These are phyloP conservation scores for Spongilla lacustris DNA, from an alignment of 37 sponge, comb jelly and placozoan genomes.

Conservation along the genomic window DNA sequence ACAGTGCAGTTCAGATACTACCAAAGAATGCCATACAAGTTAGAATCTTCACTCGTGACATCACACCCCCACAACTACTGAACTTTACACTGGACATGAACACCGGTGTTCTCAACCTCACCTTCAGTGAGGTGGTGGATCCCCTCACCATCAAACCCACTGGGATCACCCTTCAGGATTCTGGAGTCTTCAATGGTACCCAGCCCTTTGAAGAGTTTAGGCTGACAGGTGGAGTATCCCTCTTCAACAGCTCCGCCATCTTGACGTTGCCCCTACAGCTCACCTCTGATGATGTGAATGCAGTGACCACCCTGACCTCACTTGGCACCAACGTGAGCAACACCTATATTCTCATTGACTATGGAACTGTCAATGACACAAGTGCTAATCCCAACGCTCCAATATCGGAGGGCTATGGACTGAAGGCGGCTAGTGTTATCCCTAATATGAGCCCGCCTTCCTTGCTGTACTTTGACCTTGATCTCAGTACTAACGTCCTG, in stretches of 20 bases:
- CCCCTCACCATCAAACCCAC: constrained; percentile 45
- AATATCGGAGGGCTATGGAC: constrained; percentile 30
- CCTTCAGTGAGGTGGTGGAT: constrained; percentile 83
- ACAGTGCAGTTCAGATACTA: constrained; percentile 23
- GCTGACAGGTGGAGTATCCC: constrained; percentile 26
- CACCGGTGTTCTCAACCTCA: constrained; percentile 40
- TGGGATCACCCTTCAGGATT: constrained; percentile 68
- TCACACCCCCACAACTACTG: constrained; percentile 59
- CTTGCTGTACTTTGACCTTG: constrained; percentile 75
- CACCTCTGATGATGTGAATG: constrained; percentile 58
- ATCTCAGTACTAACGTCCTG: constrained; percentile 77
- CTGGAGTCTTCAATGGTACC: not conserved
- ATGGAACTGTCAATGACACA: constrained; percentile 69
- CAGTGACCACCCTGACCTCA: constrained; percentile 60
- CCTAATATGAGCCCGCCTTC: constrained; percentile 54
- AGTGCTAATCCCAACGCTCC: constrained; percentile 59
- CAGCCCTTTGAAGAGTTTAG: constrained; percentile 26
- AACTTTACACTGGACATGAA: constrained; percentile 78
- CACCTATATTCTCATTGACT: constrained; percentile 48
- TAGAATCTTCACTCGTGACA: constrained; percentile 51
- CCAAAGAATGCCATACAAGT: constrained; percentile 38
- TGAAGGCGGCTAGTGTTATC: constrained; percentile 28
- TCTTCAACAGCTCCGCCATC: constrained; percentile 42
- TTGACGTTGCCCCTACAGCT: constrained; percentile 29
- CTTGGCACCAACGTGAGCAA: constrained; percentile 46